A percentile compares a stretch with the other conserved stretches of the same genome.
phyloP scores from a whole-genome alignment of 2,797 vertebrate species.

The Lacerta agilis region DNA sequence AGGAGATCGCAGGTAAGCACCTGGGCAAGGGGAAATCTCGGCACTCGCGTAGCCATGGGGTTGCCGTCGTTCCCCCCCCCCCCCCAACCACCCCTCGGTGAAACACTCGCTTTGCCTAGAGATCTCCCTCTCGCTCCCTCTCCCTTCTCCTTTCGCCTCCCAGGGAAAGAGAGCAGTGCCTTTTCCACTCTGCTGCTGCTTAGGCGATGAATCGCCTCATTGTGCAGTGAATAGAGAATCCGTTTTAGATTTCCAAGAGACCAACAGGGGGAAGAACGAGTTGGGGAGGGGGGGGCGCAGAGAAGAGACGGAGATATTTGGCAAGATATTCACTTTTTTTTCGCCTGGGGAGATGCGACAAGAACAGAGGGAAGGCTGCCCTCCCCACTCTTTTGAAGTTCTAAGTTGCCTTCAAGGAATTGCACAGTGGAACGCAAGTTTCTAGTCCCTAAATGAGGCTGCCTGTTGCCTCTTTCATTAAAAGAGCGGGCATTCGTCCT shows the following conservation, averaged over 20 bases:
- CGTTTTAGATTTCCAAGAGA: not conserved
- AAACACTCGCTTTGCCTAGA: conserved; percentile 48
- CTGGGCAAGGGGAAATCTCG: not conserved
- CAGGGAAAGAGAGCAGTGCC: not conserved
- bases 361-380: not conserved
- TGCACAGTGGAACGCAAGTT: not conserved
- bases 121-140: not conserved
- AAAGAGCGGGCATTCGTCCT: no score
- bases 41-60: not conserved
- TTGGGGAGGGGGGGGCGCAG: not conserved
- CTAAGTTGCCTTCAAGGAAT: not conserved
- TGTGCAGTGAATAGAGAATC: not conserved
- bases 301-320: not conserved
- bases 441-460: not conserved
- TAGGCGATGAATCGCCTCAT: not conserved
- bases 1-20: conserved; percentile 94
- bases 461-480: no score
- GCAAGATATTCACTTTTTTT: not conserved
- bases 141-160: not conserved
- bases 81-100: not conserved
- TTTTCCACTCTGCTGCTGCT: not conserved
- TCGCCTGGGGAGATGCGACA: not conserved
- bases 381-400: not conserved
- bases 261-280: not conserved
- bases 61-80: not conserved